Evolutionary conservation across 2,797 vertebrate species (phyloP), one percentile per base, ranked within the genome.

Genomic region (Pseudochirops corinnae): DNA sequence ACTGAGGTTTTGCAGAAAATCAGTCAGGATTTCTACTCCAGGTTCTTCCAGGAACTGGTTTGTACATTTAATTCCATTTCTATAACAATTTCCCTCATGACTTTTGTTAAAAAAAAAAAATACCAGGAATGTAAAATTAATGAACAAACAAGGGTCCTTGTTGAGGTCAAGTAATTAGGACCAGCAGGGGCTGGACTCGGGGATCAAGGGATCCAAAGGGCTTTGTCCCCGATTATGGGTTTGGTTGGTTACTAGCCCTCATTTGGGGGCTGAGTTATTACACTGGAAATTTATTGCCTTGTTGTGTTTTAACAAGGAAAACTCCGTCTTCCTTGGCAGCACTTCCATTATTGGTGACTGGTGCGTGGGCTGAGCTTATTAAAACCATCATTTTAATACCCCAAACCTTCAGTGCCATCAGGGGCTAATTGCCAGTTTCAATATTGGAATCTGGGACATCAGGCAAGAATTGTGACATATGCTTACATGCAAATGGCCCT

Each of bases 381-480:
- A 96, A 97, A 98, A 94, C 95, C 58, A 95, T 95, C 95, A 95
- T 96, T 98, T 97, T 97, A 97, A 92, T 50, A 55, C 60, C 93
- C 74, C 55, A 94, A 67, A 94, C 56, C 0, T 5, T 94, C 94
- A 52, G 56, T 56, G 53, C 53, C 90, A 29, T 4, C 24, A 67
- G 90, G 97, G 96, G 94, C 60, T 97, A 93, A 96, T 95, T 94
- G 94, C 93, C 52, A 94, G 92, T 91, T 95, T 33, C 33, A 26
- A 4, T 33, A 50, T 39, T 67, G 46, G 92, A 53, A 82, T 95
- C 91, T 87, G 92, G 56, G 50, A 91, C 46, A 0, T 5, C 16
- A 60, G 92, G 93, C 39, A 90, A 95, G 53, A 39, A 39, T 18
- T 46, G 62, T 10, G 57, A 96, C 82, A 11, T 56, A 93, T 67